Evolutionary conservation across 1,140 invertebrate genomes (phyloP).

Genomic region (Eupeodes corollae): DNA sequence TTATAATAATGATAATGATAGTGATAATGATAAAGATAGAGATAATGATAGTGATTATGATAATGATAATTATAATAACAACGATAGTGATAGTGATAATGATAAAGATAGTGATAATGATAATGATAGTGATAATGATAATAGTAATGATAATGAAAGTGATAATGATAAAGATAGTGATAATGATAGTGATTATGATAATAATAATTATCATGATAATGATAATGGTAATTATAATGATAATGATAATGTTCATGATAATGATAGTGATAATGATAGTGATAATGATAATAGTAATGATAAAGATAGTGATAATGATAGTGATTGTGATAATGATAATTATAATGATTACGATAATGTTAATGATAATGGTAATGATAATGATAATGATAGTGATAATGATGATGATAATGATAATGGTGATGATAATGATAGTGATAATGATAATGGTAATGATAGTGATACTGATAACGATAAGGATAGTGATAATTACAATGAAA

Average conservation of each 20-base stretch:
- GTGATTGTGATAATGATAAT: not conserved
- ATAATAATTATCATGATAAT: constrained; percentile 1
- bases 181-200: too few relatives aligned
- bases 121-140: constrained; percentile 1
- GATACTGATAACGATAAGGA: not conserved
- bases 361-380: not conserved
- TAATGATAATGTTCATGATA: too few relatives aligned
- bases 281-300: not conserved
- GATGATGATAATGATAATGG: not conserved
- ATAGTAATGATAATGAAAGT: not conserved
- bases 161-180: too few relatives aligned
- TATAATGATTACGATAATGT: not conserved
- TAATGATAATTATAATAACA: constrained; percentile 1
- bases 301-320: not conserved
- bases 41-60: constrained; percentile 1
- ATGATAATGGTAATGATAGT: not conserved
- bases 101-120: too few relatives aligned
- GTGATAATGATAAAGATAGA: not conserved
- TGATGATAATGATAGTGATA: not conserved
- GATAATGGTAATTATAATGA: not conserved
- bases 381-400: not conserved
- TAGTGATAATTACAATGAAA: not conserved
- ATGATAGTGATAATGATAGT: not conserved
- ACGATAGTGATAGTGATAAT: too few relatives aligned
- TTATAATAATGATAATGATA: too few relatives aligned